Evolutionary conservation across 2,888 invertebrate species (phyloP).

Genomic region (Lasioglossum oenotherae): DNA sequence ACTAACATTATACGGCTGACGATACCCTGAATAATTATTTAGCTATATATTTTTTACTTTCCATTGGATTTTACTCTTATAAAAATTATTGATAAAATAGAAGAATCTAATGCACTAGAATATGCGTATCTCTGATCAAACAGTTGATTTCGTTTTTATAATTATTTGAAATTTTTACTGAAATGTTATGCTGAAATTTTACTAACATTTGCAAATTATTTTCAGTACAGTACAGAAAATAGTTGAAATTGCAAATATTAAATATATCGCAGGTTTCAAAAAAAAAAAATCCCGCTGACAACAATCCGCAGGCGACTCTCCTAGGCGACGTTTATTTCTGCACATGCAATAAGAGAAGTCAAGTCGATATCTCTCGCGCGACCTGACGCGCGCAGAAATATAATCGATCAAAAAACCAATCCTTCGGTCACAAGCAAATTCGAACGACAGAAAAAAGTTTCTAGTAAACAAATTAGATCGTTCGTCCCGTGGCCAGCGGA

Average conservation of each 20-base stretch:
- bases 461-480: slow-evolving; percentile 2
- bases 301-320: neutral
- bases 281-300: neutral
- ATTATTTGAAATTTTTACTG: neutral
- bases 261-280: neutral
- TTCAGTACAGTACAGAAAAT: neutral
- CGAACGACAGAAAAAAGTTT: neutral
- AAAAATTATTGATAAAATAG: neutral
- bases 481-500: neutral
- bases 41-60: neutral
- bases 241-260: neutral
- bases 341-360: neutral
- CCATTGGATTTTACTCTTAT: neutral
- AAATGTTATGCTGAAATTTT: neutral
- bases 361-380: neutral
- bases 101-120: neutral
- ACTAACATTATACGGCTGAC: neutral
- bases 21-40: neutral
- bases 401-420: neutral
- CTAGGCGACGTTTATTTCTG: neutral
- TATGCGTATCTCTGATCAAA: neutral
- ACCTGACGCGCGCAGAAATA: neutral
- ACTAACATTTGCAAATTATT: neutral
- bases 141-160: neutral
- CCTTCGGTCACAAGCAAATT: neutral